phyloP scores from a whole-genome alignment of 2,113 vertebrate species.

The Tachysurus fulvidraco region DNA sequence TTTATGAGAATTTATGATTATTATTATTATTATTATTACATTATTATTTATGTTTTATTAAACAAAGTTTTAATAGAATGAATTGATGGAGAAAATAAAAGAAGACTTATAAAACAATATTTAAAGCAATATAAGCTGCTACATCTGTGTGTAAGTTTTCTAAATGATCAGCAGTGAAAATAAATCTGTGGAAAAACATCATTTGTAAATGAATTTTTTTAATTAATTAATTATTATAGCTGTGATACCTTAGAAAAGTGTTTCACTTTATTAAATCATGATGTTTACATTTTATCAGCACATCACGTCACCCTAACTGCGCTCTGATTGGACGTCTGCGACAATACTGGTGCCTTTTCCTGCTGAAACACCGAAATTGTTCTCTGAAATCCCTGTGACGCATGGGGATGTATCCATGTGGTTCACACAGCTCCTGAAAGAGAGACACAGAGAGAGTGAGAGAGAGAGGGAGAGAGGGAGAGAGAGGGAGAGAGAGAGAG shows the following conservation, averaged over 20 bases:
- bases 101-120: too few species aligned
- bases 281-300: background rate
- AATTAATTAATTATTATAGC: too few species aligned
- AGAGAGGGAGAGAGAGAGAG: background rate
- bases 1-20: too few species aligned
- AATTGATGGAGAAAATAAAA: too few species aligned
- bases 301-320: background rate
- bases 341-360: conserved; percentile 15
- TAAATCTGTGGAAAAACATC: background rate
- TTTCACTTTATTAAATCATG: background rate
- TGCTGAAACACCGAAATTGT: conserved; percentile 50
- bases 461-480: background rate
- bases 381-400: conserved; percentile 53
- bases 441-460: conserved; percentile 13
- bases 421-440: conserved; percentile 61
- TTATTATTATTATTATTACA: background rate
- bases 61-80: too few species aligned
- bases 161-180: background rate
- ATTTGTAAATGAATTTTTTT: too few species aligned
- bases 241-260: background rate
- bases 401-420: conserved; percentile 60
- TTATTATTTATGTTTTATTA: background rate
- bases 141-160: background rate
- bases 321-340: conserved; percentile 35
- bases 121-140: background rate